Conservation (phyloP, 2,113 vertebrate species). For the Xiphorhynchus elegans region DNA sequence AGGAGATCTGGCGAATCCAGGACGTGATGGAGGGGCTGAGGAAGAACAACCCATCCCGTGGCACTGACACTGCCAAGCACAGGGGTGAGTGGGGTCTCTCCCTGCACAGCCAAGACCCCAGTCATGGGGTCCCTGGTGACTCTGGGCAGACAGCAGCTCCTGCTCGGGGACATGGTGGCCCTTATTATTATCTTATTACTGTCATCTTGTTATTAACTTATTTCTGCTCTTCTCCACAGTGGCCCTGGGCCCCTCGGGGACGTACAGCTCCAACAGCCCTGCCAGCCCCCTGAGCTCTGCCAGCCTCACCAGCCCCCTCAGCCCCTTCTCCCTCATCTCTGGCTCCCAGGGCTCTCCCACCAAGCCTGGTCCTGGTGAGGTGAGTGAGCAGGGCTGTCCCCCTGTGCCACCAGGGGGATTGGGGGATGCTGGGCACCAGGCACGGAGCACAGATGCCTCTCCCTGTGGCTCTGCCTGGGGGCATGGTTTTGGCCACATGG, state of each 20-base stretch:
- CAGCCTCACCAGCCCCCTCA: constrained; percentile 94
- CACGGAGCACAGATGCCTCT: neutral
- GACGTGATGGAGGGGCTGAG: constrained; percentile 94
- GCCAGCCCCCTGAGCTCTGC: constrained; percentile 94
- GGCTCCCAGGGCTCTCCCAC: constrained; percentile 90
- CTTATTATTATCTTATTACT: neutral
- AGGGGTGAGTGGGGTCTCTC: constrained; percentile 71
- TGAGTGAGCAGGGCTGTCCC: constrained; percentile 67
- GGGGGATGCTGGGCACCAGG: neutral
- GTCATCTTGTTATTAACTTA: neutral
- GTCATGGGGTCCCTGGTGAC: fast-evolving
- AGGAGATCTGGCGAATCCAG: constrained; percentile 96
- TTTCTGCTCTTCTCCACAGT: constrained; percentile 64
- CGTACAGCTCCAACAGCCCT: constrained; percentile 94
- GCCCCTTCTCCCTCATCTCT: constrained; percentile 91
- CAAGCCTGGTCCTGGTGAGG: constrained; percentile 87
- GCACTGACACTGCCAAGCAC: constrained; percentile 92
- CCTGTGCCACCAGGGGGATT: neutral
- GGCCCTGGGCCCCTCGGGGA: constrained; percentile 81
- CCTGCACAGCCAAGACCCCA: neutral
- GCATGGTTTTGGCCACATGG: fast-evolving
- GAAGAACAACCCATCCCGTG: constrained; percentile 90
- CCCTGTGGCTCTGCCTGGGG: neutral
- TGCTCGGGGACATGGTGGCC: fast-evolving
- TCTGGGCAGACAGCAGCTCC: neutral